Conservation (phyloP, 1,140 invertebrate genomes). For the Pemphigus obesinymphae region DNA sequence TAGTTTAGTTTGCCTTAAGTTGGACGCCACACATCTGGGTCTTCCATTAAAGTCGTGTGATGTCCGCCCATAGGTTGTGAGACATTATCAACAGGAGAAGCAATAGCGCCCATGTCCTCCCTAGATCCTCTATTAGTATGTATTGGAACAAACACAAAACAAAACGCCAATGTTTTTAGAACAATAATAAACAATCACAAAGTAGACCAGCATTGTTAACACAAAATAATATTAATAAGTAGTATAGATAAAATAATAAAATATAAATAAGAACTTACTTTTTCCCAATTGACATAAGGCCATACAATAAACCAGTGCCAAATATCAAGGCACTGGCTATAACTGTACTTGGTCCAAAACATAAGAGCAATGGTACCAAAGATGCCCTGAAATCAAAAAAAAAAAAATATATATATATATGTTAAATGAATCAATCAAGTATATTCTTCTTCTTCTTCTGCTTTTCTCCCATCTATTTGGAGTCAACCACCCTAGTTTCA, state of each 20-base stretch:
- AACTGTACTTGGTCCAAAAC: slow-evolving; percentile 67
- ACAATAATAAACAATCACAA: not conserved
- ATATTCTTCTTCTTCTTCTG: too few relatives aligned
- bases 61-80: slow-evolving; percentile 60
- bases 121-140: slow-evolving; percentile 64
- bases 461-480: too few relatives aligned
- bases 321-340: slow-evolving; percentile 86
- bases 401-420: too few relatives aligned
- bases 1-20: slow-evolving; percentile 56
- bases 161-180: slow-evolving; percentile 4
- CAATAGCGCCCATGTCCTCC: slow-evolving; percentile 75
- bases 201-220: not conserved
- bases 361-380: slow-evolving; percentile 72
- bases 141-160: slow-evolving; percentile 14
- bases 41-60: slow-evolving; percentile 77
- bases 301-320: slow-evolving; percentile 81
- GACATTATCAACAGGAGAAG: slow-evolving; percentile 59
- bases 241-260: not conserved
- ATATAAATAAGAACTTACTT: slow-evolving; percentile 64
- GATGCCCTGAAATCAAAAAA: slow-evolving; percentile 71
- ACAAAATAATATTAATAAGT: not conserved
- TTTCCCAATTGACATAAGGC: slow-evolving; percentile 86
- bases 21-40: slow-evolving; percentile 82
- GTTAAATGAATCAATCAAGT: too few relatives aligned
- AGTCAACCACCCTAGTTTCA: too few relatives aligned